phyloP scores from a whole-genome alignment of 2,797 vertebrate species.

The Pantherophis vulpinus region DNA sequence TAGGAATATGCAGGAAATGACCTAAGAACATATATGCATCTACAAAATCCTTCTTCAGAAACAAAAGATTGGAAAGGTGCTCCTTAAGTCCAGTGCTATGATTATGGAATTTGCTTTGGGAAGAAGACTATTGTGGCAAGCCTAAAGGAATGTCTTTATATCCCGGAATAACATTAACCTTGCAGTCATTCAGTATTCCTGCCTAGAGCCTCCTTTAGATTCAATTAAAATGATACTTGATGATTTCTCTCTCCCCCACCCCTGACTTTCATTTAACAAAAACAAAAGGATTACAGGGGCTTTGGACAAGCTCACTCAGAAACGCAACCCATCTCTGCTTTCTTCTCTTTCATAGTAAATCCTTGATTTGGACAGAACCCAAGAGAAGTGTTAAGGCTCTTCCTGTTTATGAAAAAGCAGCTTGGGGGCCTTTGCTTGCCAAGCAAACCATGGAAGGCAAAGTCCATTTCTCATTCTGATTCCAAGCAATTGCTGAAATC shows the following conservation, averaged over 20 bases:
- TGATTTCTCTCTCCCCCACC: conserved; percentile 6
- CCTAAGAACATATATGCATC: too few relatives aligned
- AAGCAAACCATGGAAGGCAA: conserved; percentile 52
- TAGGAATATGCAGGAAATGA: background rate
- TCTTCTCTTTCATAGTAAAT: conserved; percentile 76
- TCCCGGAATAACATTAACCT: conserved; percentile 52
- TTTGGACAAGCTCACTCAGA: conserved; percentile 74
- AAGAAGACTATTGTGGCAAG: conserved; percentile 12
- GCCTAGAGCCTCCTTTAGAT: conserved; percentile 65
- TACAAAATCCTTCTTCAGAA: background rate
- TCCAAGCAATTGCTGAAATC: conserved; percentile 55
- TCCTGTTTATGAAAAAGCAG: conserved; percentile 45
- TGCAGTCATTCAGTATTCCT: conserved; percentile 62
- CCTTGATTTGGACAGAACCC: conserved; percentile 53
- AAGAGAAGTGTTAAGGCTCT: conserved; percentile 38
- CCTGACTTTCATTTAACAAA: conserved; percentile 45
- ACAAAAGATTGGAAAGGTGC: background rate
- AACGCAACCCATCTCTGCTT: conserved; percentile 70
- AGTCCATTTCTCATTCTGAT: conserved; percentile 49
- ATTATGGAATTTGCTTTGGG: conserved; percentile 12
- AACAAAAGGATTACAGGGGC: conserved; percentile 78
- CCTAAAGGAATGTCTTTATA: conserved; percentile 37
- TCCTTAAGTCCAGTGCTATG: background rate
- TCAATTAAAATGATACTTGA: conserved; percentile 42
- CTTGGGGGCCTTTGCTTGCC: conserved; percentile 51